A percentile compares a stretch with the other conserved stretches of the same genome.
Evolutionary conservation across 2,888 invertebrate genomes (phyloP).

Genomic region (Dryobotodes eremita): DNA sequence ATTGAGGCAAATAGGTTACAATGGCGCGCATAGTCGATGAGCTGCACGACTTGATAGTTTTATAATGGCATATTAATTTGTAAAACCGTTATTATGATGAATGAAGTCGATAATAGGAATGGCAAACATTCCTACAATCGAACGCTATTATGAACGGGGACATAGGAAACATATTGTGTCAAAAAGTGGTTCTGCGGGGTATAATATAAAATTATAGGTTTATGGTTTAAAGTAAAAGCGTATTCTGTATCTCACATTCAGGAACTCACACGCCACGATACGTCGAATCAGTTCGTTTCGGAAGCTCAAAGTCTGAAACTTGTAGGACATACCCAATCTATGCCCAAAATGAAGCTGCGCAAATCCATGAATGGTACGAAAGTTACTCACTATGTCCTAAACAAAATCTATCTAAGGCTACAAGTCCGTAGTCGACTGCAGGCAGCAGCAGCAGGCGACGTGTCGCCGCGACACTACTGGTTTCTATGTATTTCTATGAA

Average conservation of each 20-base stretch:
- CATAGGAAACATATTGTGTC: background rate
- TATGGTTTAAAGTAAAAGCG: background rate
- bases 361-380: constrained; percentile 7
- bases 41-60: constrained; percentile 35
- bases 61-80: constrained; percentile 26
- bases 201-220: no score
- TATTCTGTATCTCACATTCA: constrained; percentile 9
- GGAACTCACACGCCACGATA: constrained; percentile 18
- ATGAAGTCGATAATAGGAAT: background rate
- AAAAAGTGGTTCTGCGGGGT: background rate
- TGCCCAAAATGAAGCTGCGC: background rate
- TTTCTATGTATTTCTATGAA: no score
- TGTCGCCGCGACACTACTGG: no score
- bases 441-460: no score
- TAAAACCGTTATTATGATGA: constrained; percentile 8
- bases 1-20: constrained; percentile 61
- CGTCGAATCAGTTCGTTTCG: background rate
- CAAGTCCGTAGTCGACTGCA: no score
- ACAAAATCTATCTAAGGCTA: no score
- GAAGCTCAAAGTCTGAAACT: background rate
- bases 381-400: no score
- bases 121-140: background rate
- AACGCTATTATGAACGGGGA: background rate
- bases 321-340: constrained; percentile 17
- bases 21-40: constrained; percentile 44